Evolutionary conservation across 2,113 vertebrate species (phyloP).

Genomic region (Pongo pygmaeus): DNA sequence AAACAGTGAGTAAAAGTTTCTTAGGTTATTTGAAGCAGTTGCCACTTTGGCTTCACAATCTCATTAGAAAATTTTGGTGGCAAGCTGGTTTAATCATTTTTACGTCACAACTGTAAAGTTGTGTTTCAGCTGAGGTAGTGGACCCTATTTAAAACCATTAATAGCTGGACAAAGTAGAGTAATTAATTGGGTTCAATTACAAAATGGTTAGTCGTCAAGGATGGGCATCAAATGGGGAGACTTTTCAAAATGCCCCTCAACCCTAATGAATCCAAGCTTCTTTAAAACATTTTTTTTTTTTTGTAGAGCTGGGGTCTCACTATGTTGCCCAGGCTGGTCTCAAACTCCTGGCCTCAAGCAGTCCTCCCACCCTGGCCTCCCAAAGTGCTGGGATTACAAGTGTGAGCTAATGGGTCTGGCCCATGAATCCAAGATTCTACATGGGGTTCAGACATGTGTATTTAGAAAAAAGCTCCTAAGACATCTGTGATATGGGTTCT

Average conservation of each 20-base stretch:
- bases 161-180: neutral
- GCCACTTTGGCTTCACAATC: neutral
- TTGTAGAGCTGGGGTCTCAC: no score
- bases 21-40: neutral
- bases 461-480: neutral
- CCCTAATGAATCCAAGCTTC: neutral
- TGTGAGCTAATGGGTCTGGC: no score
- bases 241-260: neutral
- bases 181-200: neutral
- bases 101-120: neutral
- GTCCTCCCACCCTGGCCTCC: no score
- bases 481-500: neutral
- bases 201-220: conserved; percentile 7
- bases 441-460: neutral
- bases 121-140: neutral
- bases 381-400: no score
- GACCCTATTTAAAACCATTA: neutral
- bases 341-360: no score
- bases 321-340: no score
- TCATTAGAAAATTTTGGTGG: neutral
- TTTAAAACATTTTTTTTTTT: neutral
- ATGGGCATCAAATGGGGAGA: neutral
- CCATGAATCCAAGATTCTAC: neutral
- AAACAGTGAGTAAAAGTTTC: neutral
- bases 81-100: neutral